These are phyloP conservation scores for Mimachlamys varia DNA, from an alignment of 2,888 invertebrate species.

Conservation along the genomic window DNA sequence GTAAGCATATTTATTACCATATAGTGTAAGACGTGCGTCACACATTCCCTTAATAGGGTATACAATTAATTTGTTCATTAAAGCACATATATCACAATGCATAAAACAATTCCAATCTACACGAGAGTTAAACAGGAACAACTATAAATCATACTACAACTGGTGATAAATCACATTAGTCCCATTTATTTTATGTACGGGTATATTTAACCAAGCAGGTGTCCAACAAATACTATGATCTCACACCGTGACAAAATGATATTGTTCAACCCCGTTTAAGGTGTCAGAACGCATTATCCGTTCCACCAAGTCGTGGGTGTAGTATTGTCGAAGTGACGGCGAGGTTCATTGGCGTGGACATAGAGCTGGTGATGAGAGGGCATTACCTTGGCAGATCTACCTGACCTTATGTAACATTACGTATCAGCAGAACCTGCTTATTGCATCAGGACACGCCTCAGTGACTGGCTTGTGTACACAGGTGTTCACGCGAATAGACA, in stretches of 20 bases:
- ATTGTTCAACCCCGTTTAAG: slow-evolving; percentile 18
- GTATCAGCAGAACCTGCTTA: not conserved
- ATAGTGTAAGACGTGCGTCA: not conserved
- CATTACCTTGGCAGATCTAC: not conserved
- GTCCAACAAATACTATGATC: not conserved
- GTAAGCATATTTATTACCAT: too few relatives aligned
- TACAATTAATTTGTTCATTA: not conserved
- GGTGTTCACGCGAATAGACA: not conserved
- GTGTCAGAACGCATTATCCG: not conserved
- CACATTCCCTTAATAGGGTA: not conserved
- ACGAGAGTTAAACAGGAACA: not conserved
- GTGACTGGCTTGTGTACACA: not conserved
- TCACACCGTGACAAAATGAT: slow-evolving; percentile 17
- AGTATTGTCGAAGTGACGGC: not conserved
- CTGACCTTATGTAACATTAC: not conserved
- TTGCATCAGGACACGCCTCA: not conserved
- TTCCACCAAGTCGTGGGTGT: not conserved
- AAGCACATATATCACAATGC: not conserved
- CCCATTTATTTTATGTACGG: not conserved
- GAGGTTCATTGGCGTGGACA: not conserved
- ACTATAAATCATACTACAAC: not conserved
- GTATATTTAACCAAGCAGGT: not conserved
- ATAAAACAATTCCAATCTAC: not conserved
- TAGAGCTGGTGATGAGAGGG: not conserved
- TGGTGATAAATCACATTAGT: not conserved